Conservation (phyloP, 1,140 invertebrate species). For the Neodiprion fabricii region DNA sequence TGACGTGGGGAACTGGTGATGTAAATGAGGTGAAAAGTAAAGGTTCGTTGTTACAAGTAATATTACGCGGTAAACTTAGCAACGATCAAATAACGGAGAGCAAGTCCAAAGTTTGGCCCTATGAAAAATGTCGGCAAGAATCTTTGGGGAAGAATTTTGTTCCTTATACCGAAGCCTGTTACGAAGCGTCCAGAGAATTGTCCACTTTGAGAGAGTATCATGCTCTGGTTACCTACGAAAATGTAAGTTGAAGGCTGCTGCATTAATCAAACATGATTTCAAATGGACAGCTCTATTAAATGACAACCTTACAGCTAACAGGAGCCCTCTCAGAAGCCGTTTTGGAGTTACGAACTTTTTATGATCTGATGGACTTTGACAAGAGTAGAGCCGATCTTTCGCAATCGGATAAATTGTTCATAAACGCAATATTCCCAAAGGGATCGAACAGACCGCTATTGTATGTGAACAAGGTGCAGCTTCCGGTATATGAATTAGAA, state of each 20-base stretch:
- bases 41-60: constrained; percentile 46
- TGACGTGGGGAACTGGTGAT: constrained; percentile 47
- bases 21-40: constrained; percentile 51
- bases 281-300: constrained; percentile 14
- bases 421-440: constrained; percentile 47
- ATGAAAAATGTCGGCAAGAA: constrained; percentile 45
- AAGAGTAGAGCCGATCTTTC: constrained; percentile 23
- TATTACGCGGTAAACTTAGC: constrained; percentile 50
- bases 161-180: constrained; percentile 54
- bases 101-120: constrained; percentile 48
- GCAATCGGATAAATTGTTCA: constrained; percentile 36
- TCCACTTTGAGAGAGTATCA: constrained; percentile 55
- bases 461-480: constrained; percentile 43
- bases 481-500: constrained; percentile 35
- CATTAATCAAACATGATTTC: constrained; percentile 7
- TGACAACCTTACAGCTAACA: constrained; percentile 43
- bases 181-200: constrained; percentile 52
- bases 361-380: constrained; percentile 46
- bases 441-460: constrained; percentile 43
- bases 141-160: constrained; percentile 38
- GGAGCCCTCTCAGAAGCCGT: constrained; percentile 38
- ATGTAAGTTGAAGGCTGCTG: constrained; percentile 40
- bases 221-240: constrained; percentile 43
- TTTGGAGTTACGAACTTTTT: constrained; percentile 44
- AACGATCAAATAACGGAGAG: constrained; percentile 45